A percentile compares a stretch with the other conserved stretches of the same genome.
Conservation (phyloP, 1,140 invertebrate genomes). For the Lordiphosa mommai region DNA sequence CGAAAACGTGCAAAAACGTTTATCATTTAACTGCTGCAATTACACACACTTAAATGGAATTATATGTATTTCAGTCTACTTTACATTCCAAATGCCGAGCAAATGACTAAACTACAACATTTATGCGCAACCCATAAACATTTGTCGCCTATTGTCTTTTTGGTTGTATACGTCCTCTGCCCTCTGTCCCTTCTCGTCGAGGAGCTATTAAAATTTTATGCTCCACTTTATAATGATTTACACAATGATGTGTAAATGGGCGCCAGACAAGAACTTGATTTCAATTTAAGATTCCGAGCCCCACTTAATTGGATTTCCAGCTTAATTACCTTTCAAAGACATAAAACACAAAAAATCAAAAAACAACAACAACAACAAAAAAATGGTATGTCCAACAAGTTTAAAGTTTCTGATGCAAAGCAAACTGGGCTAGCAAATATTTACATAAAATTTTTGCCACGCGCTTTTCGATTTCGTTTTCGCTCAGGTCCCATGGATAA, state of each 20-base stretch:
- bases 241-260: conserved; percentile 69
- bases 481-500: conserved; percentile 25
- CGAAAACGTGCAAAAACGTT: conserved; percentile 9
- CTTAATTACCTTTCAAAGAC: conserved; percentile 71
- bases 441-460: conserved; percentile 71
- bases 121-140: conserved; percentile 57
- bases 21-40: conserved; percentile 49
- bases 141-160: conserved; percentile 25
- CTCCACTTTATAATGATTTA: conserved; percentile 71
- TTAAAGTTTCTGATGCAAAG: conserved; percentile 41
- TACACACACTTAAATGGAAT: conserved; percentile 28
- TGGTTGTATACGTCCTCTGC: conserved; percentile 1
- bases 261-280: conserved; percentile 57
- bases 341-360: conserved; percentile 27
- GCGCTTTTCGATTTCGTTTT: conserved; percentile 25
- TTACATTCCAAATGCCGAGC: conserved; percentile 33
- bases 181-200: background rate
- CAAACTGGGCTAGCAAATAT: conserved; percentile 60
- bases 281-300: conserved; percentile 60
- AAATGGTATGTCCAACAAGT: conserved; percentile 25
- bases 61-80: conserved; percentile 33
- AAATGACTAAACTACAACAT: conserved; percentile 48
- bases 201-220: conserved; percentile 65
- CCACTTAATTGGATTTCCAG: conserved; percentile 69
- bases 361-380: background rate